Percentiles rank a stretch among this genome's conserved stretches.
phyloP scores from a whole-genome alignment of 2,888 invertebrate species.

The Hypena proboscidalis region DNA sequence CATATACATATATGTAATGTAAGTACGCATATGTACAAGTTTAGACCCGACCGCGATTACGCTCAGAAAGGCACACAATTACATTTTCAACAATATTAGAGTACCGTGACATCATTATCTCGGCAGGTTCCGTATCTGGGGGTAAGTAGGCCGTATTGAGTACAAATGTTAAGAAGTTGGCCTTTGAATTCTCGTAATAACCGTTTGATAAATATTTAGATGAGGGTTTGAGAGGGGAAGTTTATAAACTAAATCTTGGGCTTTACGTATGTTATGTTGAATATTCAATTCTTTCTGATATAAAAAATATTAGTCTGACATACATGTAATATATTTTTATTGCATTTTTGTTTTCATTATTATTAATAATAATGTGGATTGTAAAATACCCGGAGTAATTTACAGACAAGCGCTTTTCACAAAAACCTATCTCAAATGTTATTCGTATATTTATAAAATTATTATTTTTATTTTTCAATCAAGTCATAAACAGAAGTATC shows the following conservation, averaged over 20 bases:
- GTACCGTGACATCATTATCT: slow-evolving; percentile 35
- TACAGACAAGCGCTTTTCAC: too few relatives aligned
- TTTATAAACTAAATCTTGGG: neutral
- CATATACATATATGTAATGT: neutral
- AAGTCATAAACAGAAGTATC: too few relatives aligned
- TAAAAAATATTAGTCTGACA: too few relatives aligned
- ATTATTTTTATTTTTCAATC: too few relatives aligned
- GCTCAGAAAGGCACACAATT: slow-evolving; percentile 33
- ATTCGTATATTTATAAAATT: too few relatives aligned
- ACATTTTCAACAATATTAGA: slow-evolving; percentile 42
- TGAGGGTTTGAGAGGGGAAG: neutral
- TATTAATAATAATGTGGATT: too few relatives aligned
- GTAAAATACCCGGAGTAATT: too few relatives aligned
- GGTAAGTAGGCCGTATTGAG: slow-evolving; percentile 9
- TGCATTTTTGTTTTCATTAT: too few relatives aligned
- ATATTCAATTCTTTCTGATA: too few relatives aligned
- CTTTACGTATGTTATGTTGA: too few relatives aligned
- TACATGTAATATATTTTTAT: too few relatives aligned
- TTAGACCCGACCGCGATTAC: slow-evolving; percentile 24
- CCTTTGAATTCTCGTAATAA: slow-evolving; percentile 21
- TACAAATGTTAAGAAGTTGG: slow-evolving; percentile 5
- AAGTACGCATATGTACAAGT: neutral
- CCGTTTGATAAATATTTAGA: slow-evolving; percentile 1
- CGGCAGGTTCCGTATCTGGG: slow-evolving; percentile 22
- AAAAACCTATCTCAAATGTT: too few relatives aligned